A percentile compares a stretch with the other conserved stretches of the same genome.
phyloP scores from a whole-genome alignment of 2,113 vertebrate genomes.

The Rostratula benghalensis region DNA sequence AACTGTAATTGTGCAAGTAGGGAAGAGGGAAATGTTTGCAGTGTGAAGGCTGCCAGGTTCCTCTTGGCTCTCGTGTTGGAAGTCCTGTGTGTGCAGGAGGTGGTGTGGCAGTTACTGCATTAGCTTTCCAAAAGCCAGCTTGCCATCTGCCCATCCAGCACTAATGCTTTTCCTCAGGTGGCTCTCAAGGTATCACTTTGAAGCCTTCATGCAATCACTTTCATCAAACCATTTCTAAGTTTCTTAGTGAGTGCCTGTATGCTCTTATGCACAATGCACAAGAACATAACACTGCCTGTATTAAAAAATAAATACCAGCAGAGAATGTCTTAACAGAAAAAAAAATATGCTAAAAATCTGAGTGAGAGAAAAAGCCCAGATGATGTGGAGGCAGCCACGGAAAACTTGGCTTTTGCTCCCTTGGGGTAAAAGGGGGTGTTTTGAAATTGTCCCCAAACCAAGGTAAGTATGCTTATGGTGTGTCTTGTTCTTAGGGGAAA shows the following conservation, averaged over 20 bases:
- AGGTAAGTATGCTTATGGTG: accelerated
- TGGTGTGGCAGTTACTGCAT: not conserved
- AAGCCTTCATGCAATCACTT: not conserved
- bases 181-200: not conserved
- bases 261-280: not conserved
- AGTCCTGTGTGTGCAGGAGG: no score
- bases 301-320: not conserved
- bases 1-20: not conserved
- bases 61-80: not conserved
- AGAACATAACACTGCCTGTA: not conserved
- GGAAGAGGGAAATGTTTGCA: not conserved
- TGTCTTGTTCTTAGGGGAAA: not conserved
- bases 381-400: not conserved
- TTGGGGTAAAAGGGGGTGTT: not conserved
- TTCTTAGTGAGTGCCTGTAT: not conserved
- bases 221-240: not conserved
- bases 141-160: not conserved
- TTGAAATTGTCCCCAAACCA: not conserved
- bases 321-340: not conserved
- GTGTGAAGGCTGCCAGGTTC: not conserved
- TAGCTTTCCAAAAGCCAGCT: not conserved
- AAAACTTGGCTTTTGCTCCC: not conserved
- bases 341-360: not conserved
- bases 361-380: not conserved
- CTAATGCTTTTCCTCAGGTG: not conserved